Conservation (phyloP, 2,797 vertebrate species). For the Coilia nasus region DNA sequence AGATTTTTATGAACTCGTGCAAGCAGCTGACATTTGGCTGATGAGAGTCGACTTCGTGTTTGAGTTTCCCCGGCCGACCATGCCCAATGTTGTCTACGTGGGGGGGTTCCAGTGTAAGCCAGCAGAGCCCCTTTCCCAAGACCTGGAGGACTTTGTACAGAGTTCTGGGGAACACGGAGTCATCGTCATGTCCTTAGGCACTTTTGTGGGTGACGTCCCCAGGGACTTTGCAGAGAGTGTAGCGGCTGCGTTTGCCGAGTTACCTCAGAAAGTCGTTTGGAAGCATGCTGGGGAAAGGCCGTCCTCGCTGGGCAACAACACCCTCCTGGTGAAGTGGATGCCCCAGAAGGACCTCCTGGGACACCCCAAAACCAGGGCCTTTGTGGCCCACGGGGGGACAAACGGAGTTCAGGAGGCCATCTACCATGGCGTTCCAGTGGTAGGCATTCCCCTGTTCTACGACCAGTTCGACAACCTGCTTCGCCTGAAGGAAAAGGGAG, state of each 20-base stretch:
- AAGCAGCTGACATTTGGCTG: constrained; percentile 60
- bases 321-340: constrained; percentile 57
- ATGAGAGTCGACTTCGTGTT: no score
- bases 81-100: no score
- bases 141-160: no score
- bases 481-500: constrained; percentile 52
- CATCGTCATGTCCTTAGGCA: constrained; percentile 66
- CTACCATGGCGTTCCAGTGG: constrained; percentile 56
- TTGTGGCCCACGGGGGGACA: constrained; percentile 60
- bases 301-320: constrained; percentile 54
- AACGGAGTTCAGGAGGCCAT: constrained; percentile 62
- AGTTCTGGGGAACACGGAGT: constrained; percentile 58
- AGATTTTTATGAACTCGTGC: constrained; percentile 40
- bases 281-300: constrained; percentile 52
- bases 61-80: no score
- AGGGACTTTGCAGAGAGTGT: constrained; percentile 47
- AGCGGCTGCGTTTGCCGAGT: constrained; percentile 54
- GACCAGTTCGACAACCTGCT: constrained; percentile 60
- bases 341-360: constrained; percentile 62
- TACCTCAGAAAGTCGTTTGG: constrained; percentile 60
- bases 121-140: no score
- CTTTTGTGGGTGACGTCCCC: constrained; percentile 50
- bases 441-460: constrained; percentile 56
- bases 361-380: constrained; percentile 55
- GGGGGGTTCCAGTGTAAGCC: no score